These are phyloP conservation scores for Papilio gigon DNA, from an alignment of 2,888 invertebrate genomes.

Conservation along the genomic window DNA sequence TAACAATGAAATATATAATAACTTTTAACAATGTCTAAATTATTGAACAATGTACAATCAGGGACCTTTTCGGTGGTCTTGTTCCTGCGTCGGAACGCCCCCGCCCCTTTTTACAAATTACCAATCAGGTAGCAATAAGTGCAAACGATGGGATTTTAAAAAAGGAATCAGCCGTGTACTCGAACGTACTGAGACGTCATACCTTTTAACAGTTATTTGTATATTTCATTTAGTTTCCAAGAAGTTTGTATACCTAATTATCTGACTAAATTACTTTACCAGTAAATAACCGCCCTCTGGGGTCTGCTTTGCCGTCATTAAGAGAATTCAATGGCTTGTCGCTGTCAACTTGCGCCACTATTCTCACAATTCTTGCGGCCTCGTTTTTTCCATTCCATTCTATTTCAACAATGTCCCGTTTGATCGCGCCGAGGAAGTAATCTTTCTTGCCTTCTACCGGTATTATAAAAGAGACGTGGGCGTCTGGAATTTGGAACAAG, in stretches of 20 bases:
- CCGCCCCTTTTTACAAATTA: too few species aligned
- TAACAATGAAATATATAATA: background rate
- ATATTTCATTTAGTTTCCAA: slow-evolving; percentile 50
- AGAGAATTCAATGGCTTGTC: slow-evolving; percentile 84
- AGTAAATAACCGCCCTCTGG: slow-evolving; percentile 87
- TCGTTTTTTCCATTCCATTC: slow-evolving; percentile 84
- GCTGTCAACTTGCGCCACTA: slow-evolving; percentile 82
- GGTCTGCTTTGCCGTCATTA: slow-evolving; percentile 91
- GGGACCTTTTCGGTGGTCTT: too few species aligned
- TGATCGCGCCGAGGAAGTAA: slow-evolving; percentile 53
- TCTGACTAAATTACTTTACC: slow-evolving; percentile 67
- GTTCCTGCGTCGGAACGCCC: too few species aligned
- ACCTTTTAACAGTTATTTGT: background rate
- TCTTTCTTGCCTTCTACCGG: background rate
- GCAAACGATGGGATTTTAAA: too few species aligned
- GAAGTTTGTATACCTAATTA: slow-evolving; percentile 60
- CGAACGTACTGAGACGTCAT: too few species aligned
- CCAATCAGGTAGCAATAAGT: too few species aligned
- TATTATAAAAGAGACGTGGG: background rate
- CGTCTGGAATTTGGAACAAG: background rate
- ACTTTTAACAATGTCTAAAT: background rate
- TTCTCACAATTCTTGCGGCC: slow-evolving; percentile 61
- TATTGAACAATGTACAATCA: too few species aligned
- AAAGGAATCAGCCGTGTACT: too few species aligned
- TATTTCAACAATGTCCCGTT: slow-evolving; percentile 83